Evolutionary conservation across 1,140 invertebrate genomes (phyloP).

Genomic region (Drosophila kepulauana): DNA sequence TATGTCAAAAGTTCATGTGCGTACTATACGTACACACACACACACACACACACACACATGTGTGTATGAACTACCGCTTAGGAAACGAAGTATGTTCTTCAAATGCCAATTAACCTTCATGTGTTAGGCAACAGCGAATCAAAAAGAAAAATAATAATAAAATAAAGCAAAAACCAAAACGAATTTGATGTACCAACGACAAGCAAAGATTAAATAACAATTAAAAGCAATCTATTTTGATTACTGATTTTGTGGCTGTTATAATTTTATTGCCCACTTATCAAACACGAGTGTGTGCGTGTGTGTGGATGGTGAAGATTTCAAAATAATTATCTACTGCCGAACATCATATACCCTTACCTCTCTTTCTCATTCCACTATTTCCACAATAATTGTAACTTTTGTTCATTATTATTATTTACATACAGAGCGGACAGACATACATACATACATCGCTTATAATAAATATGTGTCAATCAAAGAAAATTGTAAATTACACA

Average conservation of each 20-base stretch:
- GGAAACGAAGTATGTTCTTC: constrained; percentile 34
- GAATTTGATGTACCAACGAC: constrained; percentile 39
- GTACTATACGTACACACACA: neutral
- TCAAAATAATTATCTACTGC: constrained; percentile 14
- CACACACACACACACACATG: neutral
- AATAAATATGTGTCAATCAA: constrained; percentile 15
- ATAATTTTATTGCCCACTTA: constrained; percentile 72
- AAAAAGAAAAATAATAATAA: constrained; percentile 18
- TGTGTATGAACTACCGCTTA: neutral
- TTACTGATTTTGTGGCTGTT: constrained; percentile 67
- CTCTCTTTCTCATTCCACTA: constrained; percentile 29
- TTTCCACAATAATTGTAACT: constrained; percentile 66
- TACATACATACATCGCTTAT: neutral
- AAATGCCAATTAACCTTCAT: constrained; percentile 74
- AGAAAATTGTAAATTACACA: constrained; percentile 27
- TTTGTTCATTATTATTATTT: constrained; percentile 4
- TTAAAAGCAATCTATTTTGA: constrained; percentile 76
- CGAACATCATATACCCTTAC: constrained; percentile 3
- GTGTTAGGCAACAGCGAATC: constrained; percentile 15
- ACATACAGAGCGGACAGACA: too few relatives aligned
- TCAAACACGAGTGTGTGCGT: constrained; percentile 26
- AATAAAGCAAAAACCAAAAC: constrained; percentile 17
- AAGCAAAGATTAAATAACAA: constrained; percentile 72
- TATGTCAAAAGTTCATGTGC: constrained; percentile 10
- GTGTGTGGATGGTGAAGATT: constrained; percentile 3